These are phyloP conservation scores for Heliothis peltigera DNA, from an alignment of 2,888 invertebrate species.

Conservation along the genomic window DNA sequence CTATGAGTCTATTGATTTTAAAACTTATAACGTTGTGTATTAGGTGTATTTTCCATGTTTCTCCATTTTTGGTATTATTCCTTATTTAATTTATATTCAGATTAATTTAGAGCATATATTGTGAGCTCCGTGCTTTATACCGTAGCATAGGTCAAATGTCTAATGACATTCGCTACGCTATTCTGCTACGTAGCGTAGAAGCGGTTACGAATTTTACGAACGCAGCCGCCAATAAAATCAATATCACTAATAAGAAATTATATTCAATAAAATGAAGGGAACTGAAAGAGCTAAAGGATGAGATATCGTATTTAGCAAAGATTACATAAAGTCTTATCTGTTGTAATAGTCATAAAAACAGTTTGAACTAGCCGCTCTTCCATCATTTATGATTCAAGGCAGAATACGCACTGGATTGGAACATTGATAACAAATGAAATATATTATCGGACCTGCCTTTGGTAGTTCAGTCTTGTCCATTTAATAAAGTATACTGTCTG, in stretches of 20 bases:
- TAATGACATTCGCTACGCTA: conserved; percentile 23
- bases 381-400: conserved; percentile 26
- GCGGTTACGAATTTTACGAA: conserved; percentile 32
- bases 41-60: not conserved
- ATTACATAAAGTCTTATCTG: conserved; percentile 45
- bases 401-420: conserved; percentile 15
- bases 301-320: conserved; percentile 38
- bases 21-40: not conserved
- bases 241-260: conserved; percentile 22
- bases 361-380: conserved; percentile 23
- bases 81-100: not conserved
- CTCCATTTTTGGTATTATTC: no score
- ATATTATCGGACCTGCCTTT: not conserved
- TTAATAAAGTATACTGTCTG: not conserved
- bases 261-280: not conserved
- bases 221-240: not conserved
- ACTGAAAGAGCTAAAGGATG: conserved; percentile 17
- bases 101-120: not conserved
- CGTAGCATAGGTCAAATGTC: conserved; percentile 2
- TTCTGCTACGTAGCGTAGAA: conserved; percentile 37
- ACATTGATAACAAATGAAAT: not conserved
- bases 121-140: not conserved
- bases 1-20: not conserved
- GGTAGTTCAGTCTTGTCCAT: not conserved
- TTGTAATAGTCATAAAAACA: conserved; percentile 35